Base-by-base conservation (phyloP, 2,113 vertebrate genomes). In the Oophaga pumilio region DNA sequence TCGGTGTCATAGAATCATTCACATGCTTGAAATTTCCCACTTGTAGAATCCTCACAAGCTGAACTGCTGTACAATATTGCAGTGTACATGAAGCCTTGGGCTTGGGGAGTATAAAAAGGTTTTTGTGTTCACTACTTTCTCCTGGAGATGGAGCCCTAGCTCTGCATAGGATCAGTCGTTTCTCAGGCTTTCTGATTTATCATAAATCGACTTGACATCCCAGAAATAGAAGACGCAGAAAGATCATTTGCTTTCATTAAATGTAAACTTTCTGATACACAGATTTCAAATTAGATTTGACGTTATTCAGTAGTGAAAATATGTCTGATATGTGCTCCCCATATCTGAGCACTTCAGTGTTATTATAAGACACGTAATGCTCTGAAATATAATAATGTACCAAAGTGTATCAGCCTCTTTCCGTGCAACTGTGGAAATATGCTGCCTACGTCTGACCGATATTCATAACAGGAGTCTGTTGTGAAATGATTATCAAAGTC, bases 81-180 rank as follows among this genome's bases (percentile, higher is more conserved):
- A 0, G 1, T 71, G 9, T 14, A 33, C 8, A 15, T 33, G 4
- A 4, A 71, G 68, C 68, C 26, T 13, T 66, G 1, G 22, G 49
- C 1, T 57, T 56, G 50, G 56, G 13, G 50, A 1, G 57, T 26
- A 1, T 13, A 56, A 78, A 56, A 78, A 4, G 52, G 20, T 8
- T 14, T 28, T 28, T 28, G 20, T 50, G 33, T n/a, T 33, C 28
- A 4, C 60, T 7, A 7, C 15, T 50, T 49, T 26, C n/a, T 71
- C 62, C 82, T 71, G 82, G 28, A 84, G 82, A 56, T 64, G 82
- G 82, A 84, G 82, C 49, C 50, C 60, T 28, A 26, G 50, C 8
- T 71, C 82, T 69, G 81, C 57, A 43, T 4, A 80, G 71, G 66
- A 15, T 52, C 20, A 78, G 5, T 14, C 13, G 18, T 56, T 22